A percentile compares a stretch with the other conserved stretches of the same genome.
Conservation (phyloP, 2,113 vertebrate species). For the Accipiter virgatus region DNA sequence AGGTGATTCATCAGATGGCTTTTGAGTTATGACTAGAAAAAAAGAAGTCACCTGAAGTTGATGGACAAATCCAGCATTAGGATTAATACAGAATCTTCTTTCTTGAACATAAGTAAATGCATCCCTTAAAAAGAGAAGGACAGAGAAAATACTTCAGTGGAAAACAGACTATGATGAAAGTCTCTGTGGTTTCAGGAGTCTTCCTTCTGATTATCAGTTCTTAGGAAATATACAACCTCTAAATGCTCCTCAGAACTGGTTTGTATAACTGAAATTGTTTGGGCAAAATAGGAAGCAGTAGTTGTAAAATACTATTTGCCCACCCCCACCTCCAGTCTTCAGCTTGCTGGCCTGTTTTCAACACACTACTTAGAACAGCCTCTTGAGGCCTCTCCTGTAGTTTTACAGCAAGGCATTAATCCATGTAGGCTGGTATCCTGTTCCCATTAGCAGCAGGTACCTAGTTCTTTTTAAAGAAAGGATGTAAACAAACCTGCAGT, state of each 20-base stretch:
- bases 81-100: constrained; percentile 99
- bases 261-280: not conserved
- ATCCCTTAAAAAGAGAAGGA: constrained; percentile 76
- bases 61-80: constrained; percentile 98
- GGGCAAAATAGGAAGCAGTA: not conserved
- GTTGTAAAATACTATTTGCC: not conserved
- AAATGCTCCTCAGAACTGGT: not conserved
- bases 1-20: not conserved
- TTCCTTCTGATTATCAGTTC: not conserved
- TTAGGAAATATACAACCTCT: not conserved
- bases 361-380: not conserved
- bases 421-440: not conserved
- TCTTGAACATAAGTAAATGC: constrained; percentile 98
- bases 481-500: not conserved
- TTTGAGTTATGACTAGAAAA: not conserved
- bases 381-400: not conserved
- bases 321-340: not conserved
- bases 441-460: not conserved
- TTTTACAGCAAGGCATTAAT: not conserved
- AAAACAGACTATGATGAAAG: not conserved
- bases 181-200: not conserved
- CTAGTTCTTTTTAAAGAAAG: not conserved
- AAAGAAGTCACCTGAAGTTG: constrained; percentile 88
- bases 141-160: not conserved
- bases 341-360: not conserved